Conservation (phyloP, 2,797 vertebrate genomes). For the Malacoctenus gilli region DNA sequence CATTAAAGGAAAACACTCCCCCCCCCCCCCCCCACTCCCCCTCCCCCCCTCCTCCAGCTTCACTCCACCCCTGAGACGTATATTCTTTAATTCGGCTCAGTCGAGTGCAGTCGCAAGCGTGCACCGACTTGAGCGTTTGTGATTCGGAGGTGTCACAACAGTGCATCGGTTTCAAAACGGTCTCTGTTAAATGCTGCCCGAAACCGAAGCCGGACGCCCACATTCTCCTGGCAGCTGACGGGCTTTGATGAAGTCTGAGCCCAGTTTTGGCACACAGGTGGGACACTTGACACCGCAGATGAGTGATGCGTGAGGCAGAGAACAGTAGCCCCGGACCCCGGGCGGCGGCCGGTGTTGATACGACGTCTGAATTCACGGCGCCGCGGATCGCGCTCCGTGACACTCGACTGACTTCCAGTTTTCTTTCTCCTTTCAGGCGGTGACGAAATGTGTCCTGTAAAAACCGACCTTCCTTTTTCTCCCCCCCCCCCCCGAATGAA, state of each 20-base stretch:
- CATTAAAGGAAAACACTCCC: neutral
- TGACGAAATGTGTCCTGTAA: too few relatives aligned
- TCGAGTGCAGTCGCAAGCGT: neutral
- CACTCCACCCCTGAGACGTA: too few relatives aligned
- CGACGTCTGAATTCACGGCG: too few relatives aligned
- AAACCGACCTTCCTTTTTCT: too few relatives aligned
- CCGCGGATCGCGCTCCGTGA: too few relatives aligned
- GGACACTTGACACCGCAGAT: conserved; percentile 34
- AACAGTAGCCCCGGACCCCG: too few relatives aligned
- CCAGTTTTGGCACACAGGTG: conserved; percentile 44
- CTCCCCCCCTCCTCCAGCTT: too few relatives aligned
- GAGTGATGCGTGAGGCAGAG: conserved; percentile 61
- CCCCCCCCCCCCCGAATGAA: too few relatives aligned
- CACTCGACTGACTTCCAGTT: too few relatives aligned
- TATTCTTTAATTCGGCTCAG: neutral
- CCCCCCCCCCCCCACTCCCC: too few relatives aligned
- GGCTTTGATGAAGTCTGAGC: conserved; percentile 28
- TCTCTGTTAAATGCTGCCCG: conserved; percentile 17
- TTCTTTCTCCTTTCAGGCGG: too few relatives aligned
- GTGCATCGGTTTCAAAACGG: neutral
- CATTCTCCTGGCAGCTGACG: conserved; percentile 36
- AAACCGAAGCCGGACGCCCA: conserved; percentile 44
- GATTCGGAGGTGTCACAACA: conserved; percentile 10
- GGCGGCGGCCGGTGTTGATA: too few relatives aligned
- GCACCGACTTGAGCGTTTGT: neutral